Base-by-base conservation (phyloP, 2,797 vertebrate genomes). In the Tauraco hartlaubi region DNA sequence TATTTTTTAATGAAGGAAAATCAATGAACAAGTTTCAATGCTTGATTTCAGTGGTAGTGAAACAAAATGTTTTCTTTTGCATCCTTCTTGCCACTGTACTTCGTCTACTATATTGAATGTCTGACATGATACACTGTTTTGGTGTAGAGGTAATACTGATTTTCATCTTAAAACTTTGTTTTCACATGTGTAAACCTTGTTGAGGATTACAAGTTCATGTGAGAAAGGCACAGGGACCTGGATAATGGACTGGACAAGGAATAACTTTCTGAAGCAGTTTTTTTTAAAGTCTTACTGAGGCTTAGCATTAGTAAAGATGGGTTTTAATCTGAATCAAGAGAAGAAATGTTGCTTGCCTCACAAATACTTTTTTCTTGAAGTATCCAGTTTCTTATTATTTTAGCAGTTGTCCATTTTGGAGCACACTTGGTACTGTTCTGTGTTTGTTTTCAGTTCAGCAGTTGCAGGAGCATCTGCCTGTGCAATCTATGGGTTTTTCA, bases 1-100 rank as follows among this genome's bases (percentile, higher is more conserved):
- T 92, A 91, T 95, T 94, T 96, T 95, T 96, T 96, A 88, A 93
- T 96, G 88, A 94, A 93, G 66, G 63, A 84, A 93, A 96, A 92
- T 90, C 76, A 88, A 37, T 78, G 55, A 78, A 54, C n/a, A 52
- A 26, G 55, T 92, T 93, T 73, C 80, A 88, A 2, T 56, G 41
- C 25, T 58, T 81, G 76, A 52, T 90, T 94, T 92, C 74, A 76
- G 66, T 0, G 0, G 48, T 16, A 52, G 39, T 28, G 26, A 89
- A 93, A 73, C 31, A 3, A 56, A 77, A 77, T 19, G 20, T 68
- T 84, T 94, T 69, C 28, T 69, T 88, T 90, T 73, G n/a, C 15
- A 14, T 71, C 35, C 31, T 56, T 67, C 23, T 79, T 79, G 37
- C 58, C 25, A 2, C 29, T 49, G 15, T 85, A 33, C 41, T 94